phyloP scores from a whole-genome alignment of 2,888 invertebrate species.

The Tyria jacobaeae region DNA sequence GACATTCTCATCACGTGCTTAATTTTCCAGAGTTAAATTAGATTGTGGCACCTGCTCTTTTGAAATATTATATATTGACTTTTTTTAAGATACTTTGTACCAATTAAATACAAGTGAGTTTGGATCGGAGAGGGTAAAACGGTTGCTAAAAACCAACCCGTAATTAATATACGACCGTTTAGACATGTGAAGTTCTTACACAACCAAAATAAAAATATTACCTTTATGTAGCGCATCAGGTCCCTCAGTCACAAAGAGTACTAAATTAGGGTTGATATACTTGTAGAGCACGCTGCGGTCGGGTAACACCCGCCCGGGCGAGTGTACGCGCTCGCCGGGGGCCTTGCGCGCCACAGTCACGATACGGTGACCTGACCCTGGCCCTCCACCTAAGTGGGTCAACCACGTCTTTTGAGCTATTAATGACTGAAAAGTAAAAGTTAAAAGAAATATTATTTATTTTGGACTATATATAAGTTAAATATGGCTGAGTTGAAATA shows the following conservation, averaged over 20 bases:
- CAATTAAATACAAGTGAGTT: no score
- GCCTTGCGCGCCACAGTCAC: slow-evolving; percentile 88
- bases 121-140: no score
- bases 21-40: no score
- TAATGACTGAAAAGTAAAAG: slow-evolving; percentile 81
- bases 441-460: no score
- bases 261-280: slow-evolving; percentile 98
- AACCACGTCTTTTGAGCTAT: slow-evolving; percentile 91
- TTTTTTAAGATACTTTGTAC: no score
- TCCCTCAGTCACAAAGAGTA: slow-evolving; percentile 93
- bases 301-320: slow-evolving; percentile 97
- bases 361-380: slow-evolving; percentile 87
- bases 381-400: slow-evolving; percentile 87
- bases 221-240: slow-evolving; percentile 92
- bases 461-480: not conserved
- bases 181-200: no score
- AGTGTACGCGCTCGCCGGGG: slow-evolving; percentile 93
- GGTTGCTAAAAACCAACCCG: no score
- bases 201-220: slow-evolving; percentile 56
- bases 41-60: no score
- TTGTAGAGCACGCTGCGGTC: slow-evolving; percentile 99
- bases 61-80: no score
- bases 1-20: no score
- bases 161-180: no score
- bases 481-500: no score